Evolutionary conservation across 2,888 invertebrate genomes (phyloP).

Genomic region (Pristionchus entomophagus): DNA sequence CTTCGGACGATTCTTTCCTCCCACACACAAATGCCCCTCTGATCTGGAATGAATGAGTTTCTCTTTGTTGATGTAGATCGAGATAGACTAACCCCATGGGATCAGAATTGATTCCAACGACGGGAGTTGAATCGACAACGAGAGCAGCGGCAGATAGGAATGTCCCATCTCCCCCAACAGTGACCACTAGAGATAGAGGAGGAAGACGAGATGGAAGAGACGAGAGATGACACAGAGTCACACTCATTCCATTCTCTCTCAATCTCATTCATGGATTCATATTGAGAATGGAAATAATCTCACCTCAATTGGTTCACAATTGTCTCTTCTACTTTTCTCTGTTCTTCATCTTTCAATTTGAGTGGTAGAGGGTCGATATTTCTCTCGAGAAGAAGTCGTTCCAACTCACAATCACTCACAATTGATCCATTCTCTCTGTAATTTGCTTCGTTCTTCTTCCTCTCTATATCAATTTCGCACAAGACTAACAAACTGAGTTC

Average conservation of each 20-base stretch:
- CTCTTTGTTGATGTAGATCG: neutral
- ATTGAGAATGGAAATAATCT: too few species aligned
- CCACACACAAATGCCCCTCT: constrained; percentile 73
- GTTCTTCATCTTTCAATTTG: constrained; percentile 56
- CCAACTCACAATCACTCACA: neutral
- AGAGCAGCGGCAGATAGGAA: constrained; percentile 71
- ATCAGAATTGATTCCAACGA: constrained; percentile 75
- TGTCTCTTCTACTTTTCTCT: constrained; percentile 56
- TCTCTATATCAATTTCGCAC: neutral
- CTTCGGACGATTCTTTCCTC: constrained; percentile 67
- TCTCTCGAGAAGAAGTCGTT: neutral
- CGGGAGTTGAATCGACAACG: constrained; percentile 66
- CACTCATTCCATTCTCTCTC: constrained; percentile 61
- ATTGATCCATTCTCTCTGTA: neutral
- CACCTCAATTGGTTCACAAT: constrained; percentile 53
- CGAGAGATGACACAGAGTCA: constrained; percentile 56
- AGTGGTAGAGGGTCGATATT: constrained; percentile 13
- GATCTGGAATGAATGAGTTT: constrained; percentile 62
- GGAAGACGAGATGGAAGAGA: constrained; percentile 59
- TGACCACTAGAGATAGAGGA: constrained; percentile 69
- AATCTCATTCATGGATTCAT: too few species aligned
- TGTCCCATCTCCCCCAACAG: constrained; percentile 75
- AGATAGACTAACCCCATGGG: constrained; percentile 62
- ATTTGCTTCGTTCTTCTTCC: neutral
- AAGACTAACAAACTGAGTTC: neutral